These are phyloP conservation scores for Ivindomyrus marchei DNA, from an alignment of 2,113 vertebrate species.

Conservation along the genomic window DNA sequence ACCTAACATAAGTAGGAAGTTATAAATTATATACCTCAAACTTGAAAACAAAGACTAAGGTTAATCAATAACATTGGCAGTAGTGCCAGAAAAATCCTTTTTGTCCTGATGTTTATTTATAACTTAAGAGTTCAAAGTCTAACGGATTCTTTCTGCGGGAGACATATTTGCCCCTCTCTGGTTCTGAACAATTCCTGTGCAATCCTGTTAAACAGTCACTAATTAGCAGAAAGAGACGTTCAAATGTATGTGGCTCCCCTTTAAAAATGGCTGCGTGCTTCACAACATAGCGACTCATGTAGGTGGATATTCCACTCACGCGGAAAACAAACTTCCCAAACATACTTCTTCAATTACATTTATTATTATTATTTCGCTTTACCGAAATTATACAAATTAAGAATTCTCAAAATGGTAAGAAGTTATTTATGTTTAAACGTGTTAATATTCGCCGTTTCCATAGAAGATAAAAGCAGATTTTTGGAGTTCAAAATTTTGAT, in stretches of 20 bases:
- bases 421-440: neutral
- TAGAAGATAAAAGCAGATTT: neutral
- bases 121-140: neutral
- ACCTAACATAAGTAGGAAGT: neutral
- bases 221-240: neutral
- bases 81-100: neutral
- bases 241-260: neutral
- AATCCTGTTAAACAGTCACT: neutral
- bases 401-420: neutral
- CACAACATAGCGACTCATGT: neutral
- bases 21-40: neutral
- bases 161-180: neutral
- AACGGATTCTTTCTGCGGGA: neutral
- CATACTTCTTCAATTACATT: neutral
- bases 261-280: neutral
- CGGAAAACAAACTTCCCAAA: neutral
- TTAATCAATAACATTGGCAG: neutral
- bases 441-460: neutral
- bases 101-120: neutral
- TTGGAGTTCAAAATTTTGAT: neutral
- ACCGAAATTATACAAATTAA: neutral
- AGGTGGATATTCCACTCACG: neutral
- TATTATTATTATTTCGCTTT: neutral
- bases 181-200: neutral
- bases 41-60: neutral